phyloP scores from a whole-genome alignment of 2,888 invertebrate species.

The Conomelus anceps region DNA sequence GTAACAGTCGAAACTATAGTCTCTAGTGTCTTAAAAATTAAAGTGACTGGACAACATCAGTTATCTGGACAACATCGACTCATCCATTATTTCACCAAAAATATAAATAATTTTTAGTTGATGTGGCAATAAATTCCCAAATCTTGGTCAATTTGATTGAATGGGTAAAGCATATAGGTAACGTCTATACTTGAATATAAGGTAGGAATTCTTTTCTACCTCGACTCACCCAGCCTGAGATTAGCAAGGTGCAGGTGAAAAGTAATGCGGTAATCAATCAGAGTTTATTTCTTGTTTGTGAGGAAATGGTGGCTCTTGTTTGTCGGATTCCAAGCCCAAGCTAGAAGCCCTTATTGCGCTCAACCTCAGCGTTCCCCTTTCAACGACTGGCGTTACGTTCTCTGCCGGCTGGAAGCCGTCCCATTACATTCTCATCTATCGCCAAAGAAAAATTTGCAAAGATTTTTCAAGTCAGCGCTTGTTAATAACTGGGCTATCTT shows the following conservation, averaged over 20 bases:
- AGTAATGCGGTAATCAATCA: neutral
- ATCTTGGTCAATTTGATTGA: neutral
- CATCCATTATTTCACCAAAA: too few species aligned
- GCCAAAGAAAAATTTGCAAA: neutral
- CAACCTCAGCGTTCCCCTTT: neutral
- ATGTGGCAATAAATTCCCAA: neutral
- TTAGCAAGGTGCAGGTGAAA: neutral
- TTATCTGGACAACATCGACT: too few species aligned
- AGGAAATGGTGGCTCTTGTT: neutral
- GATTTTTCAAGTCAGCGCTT: neutral
- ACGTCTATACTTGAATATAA: too few species aligned
- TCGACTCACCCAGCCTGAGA: neutral
- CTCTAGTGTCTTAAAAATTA: too few species aligned
- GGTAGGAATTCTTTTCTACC: too few species aligned
- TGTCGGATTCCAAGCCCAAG: too few species aligned
- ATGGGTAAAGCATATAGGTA: too few species aligned
- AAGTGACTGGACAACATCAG: too few species aligned
- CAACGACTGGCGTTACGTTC: neutral
- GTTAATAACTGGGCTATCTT: neutral
- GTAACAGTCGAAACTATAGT: too few species aligned
- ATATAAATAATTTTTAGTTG: too few species aligned
- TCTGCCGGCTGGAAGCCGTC: neutral
- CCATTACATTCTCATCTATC: neutral
- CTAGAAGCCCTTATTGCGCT: neutral
- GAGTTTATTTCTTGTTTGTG: neutral